phyloP scores from a whole-genome alignment of 2,113 vertebrate species.

The Rhinopomastus cyanomelas region DNA sequence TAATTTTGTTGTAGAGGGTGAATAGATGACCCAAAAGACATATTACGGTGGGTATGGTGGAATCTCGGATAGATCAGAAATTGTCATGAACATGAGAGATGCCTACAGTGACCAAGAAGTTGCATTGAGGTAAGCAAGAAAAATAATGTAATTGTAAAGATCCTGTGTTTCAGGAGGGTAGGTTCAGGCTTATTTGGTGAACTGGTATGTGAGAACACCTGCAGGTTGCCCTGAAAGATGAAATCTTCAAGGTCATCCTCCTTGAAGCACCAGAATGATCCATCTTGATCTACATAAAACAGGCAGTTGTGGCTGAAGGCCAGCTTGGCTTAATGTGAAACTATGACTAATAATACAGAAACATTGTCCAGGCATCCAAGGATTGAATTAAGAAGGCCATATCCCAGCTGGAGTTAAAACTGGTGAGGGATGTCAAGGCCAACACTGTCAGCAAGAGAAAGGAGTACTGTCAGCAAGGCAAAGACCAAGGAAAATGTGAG shows the following conservation, averaged over 20 bases:
- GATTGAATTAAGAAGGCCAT: constrained; percentile 4
- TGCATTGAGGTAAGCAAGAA: not conserved
- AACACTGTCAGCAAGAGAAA: not conserved
- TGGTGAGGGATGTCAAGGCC: not conserved
- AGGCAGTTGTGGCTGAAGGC: not conserved
- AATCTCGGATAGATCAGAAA: not conserved
- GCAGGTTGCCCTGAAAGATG: not conserved
- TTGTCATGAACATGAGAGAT: accelerated
- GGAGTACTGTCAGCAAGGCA: not conserved
- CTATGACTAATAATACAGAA: constrained; percentile 1
- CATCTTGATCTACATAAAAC: not conserved
- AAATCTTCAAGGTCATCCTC: not conserved
- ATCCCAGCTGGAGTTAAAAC: constrained; percentile 9
- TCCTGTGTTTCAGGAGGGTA: not conserved
- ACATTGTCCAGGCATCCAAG: not conserved
- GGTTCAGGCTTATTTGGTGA: not conserved
- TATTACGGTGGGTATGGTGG: not conserved
- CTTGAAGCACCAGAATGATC: not conserved
- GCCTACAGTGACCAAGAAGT: not conserved
- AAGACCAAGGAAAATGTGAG: accelerated
- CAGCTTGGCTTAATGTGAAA: not conserved
- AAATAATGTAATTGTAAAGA: not conserved
- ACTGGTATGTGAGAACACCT: accelerated
- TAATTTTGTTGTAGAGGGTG: not conserved
- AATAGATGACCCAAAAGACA: not conserved